Base-by-base conservation (phyloP, 2,888 invertebrate genomes). In the Lacanobia wlatinum region DNA sequence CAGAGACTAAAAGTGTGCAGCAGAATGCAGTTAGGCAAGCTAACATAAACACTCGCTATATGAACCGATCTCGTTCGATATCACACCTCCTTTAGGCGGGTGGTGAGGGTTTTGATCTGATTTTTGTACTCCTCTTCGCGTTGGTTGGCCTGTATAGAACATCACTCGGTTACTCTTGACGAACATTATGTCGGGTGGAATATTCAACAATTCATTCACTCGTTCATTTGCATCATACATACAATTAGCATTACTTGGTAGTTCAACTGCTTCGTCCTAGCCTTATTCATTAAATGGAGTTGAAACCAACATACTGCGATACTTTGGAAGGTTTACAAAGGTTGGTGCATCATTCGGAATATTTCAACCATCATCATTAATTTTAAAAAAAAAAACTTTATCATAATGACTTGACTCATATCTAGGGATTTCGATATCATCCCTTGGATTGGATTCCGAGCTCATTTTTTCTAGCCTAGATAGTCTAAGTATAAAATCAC, bases 121-220 rank as follows among this genome's bases (percentile, higher is more conserved):
- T 99, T 98, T 98, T 99, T 99, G 98, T 99, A 99, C 96, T 99
- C 99, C 97, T 99, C 99, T 97, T 99, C 99, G 94, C 99, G 98
- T 97, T 99, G 99, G 97, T 99, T 99, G 97, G 99, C 99, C 99
- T 99, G 95, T 91, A 87, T 92, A 86, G 88, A 95, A 95, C 86
- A 84, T 87, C 66, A 89, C 87, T 89, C 84, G 80, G 88, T 93
- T 91, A 93, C 87, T 90, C 76, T 71, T 73, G 46, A 68, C 52
- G 60, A 56, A 65, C 23, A 77, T 63, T 43, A 66, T 56, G 40
- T 66, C 38, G 34, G 59, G 21, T 66, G 53, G 46, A 64, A 68
- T 65, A 68, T 46, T 76, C 56, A 40, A 69, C 50, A 69, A 56
- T 72, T 70, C 71, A 67, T 71, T 64, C 65, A 68, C 69, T 70